These are phyloP conservation scores for Trisateles emortualis DNA, from an alignment of 2,888 invertebrate species.

Conservation along the genomic window DNA sequence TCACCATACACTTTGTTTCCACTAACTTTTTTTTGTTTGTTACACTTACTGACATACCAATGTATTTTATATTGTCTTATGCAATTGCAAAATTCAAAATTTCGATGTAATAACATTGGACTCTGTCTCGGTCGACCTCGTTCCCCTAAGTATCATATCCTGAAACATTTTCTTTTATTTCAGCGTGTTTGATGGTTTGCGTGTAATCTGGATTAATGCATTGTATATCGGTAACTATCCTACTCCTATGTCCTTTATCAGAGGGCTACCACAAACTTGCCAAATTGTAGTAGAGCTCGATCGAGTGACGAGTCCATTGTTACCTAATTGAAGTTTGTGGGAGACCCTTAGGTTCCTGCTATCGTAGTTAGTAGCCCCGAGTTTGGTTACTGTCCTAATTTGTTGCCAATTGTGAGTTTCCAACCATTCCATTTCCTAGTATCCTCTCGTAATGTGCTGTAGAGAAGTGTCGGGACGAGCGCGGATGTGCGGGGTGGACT, in stretches of 20 bases:
- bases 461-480: too few relatives aligned
- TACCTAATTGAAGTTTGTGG: constrained; percentile 75
- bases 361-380: neutral
- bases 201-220: constrained; percentile 81
- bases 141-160: constrained; percentile 34
- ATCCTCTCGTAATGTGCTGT: neutral
- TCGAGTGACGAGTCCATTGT: constrained; percentile 74
- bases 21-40: too few relatives aligned
- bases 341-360: constrained; percentile 56
- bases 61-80: neutral
- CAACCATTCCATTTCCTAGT: too few relatives aligned
- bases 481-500: neutral
- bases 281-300: constrained; percentile 56
- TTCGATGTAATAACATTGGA: constrained; percentile 70
- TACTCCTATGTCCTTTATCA: constrained; percentile 51
- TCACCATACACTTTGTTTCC: too few relatives aligned
- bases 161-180: constrained; percentile 70
- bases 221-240: constrained; percentile 81
- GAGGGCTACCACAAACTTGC: constrained; percentile 79
- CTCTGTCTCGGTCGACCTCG: constrained; percentile 70
- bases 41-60: too few relatives aligned
- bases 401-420: too few relatives aligned
- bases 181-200: constrained; percentile 87
- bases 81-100: constrained; percentile 67
- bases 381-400: neutral